These are phyloP conservation scores for Eurystomus gularis DNA, from an alignment of 2,113 vertebrate genomes.

Conservation along the genomic window DNA sequence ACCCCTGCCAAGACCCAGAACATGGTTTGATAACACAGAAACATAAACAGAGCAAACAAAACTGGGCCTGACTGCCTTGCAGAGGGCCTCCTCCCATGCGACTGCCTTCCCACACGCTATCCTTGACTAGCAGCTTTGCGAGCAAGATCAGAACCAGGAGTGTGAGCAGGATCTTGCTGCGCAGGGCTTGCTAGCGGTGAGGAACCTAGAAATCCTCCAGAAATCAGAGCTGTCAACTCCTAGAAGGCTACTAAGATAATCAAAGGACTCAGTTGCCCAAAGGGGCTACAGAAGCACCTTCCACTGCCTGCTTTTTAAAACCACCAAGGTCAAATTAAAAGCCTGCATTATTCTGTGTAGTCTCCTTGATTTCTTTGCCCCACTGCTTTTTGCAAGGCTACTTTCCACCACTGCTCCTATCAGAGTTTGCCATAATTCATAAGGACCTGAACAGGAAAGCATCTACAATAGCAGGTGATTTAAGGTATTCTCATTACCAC, in stretches of 20 bases:
- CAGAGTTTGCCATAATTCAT: background rate
- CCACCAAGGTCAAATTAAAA: background rate
- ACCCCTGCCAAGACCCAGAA: background rate
- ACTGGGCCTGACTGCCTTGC: rapidly evolving
- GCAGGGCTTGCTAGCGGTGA: background rate
- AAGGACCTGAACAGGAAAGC: background rate
- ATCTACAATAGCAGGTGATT: background rate
- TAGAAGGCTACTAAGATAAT: background rate
- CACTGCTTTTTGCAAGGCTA: background rate
- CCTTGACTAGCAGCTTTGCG: background rate
- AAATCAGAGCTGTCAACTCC: background rate
- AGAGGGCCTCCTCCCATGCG: background rate
- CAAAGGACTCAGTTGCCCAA: background rate
- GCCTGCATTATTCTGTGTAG: background rate
- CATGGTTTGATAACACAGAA: background rate
- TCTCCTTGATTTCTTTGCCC: background rate
- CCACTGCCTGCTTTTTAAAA: background rate
- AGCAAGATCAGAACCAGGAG: background rate
- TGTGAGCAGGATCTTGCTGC: background rate
- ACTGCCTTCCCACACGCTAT: background rate
- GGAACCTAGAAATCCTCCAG: background rate
- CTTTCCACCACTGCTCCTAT: background rate
- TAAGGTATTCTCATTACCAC: background rate
- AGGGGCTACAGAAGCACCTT: background rate
- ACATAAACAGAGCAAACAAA: background rate